These are phyloP conservation scores for Drosophila punjabiensis DNA, from an alignment of 1,140 invertebrate genomes.

Conservation along the genomic window DNA sequence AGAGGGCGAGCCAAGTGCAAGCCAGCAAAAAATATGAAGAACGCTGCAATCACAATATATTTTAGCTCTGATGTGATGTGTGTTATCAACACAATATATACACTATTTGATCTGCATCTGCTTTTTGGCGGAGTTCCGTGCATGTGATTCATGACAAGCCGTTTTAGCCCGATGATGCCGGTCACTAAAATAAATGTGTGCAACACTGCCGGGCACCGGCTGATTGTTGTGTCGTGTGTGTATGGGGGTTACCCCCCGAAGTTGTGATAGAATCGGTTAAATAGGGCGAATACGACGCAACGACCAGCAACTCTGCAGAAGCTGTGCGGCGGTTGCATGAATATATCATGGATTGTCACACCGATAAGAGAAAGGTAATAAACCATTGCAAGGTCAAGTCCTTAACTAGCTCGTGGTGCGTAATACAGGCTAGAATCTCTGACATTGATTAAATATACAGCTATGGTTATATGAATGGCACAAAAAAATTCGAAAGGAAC, in stretches of 20 bases:
- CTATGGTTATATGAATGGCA: background rate
- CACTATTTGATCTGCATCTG: slow-evolving; percentile 41
- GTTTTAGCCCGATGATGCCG: slow-evolving; percentile 17
- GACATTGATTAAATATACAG: background rate
- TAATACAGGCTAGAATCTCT: background rate
- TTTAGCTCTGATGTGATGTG: slow-evolving; percentile 42
- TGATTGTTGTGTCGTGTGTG: slow-evolving; percentile 7
- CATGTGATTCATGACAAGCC: slow-evolving; percentile 67
- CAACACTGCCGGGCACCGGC: slow-evolving; percentile 12
- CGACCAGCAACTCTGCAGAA: slow-evolving; percentile 40
- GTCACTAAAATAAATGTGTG: background rate
- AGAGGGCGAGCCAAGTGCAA: slow-evolving; percentile 9
- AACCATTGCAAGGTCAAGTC: background rate
- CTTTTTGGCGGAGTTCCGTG: slow-evolving; percentile 24
- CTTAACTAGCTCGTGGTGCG: background rate
- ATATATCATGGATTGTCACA: slow-evolving; percentile 45
- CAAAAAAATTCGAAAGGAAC: too few relatives aligned
- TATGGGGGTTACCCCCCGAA: background rate
- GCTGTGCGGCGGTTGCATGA: slow-evolving; percentile 19
- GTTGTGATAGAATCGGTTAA: slow-evolving; percentile 64
- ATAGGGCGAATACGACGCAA: slow-evolving; percentile 31
- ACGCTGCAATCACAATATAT: slow-evolving; percentile 54
- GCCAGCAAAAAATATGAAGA: slow-evolving; percentile 25
- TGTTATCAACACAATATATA: slow-evolving; percentile 49
- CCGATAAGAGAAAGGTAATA: slow-evolving; percentile 8